Conservation (phyloP, 2,888 invertebrate genomes). For the Linyphia triangularis region DNA sequence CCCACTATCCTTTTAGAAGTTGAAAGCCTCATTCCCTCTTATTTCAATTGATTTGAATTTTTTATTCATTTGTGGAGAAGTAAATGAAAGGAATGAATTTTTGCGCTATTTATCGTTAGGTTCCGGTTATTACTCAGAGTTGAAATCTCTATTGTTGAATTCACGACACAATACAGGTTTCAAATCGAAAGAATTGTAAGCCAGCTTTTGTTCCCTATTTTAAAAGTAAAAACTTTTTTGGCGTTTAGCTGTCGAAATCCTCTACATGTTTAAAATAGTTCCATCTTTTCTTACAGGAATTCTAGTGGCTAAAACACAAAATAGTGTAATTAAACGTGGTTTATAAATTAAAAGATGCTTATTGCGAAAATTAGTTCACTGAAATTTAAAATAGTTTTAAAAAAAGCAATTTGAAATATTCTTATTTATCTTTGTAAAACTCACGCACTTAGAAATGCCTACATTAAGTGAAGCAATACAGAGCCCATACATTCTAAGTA, state of each 20-base stretch:
- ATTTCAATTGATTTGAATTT: not conserved
- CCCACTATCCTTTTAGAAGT: not conserved
- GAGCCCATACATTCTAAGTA: too few relatives aligned
- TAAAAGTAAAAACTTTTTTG: not conserved
- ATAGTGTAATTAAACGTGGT: too few relatives aligned
- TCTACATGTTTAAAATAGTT: not conserved
- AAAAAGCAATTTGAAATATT: too few relatives aligned
- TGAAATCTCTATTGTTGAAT: not conserved
- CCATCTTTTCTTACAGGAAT: too few relatives aligned
- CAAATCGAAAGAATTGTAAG: not conserved
- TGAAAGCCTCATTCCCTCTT: not conserved
- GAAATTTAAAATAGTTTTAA: too few relatives aligned
- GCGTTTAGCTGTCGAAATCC: not conserved
- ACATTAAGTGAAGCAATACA: too few relatives aligned
- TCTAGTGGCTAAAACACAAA: too few relatives aligned
- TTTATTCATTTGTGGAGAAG: not conserved
- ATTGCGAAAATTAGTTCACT: too few relatives aligned
- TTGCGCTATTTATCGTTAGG: not conserved
- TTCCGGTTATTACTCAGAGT: not conserved
- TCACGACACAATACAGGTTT: not conserved
- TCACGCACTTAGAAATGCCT: too few relatives aligned
- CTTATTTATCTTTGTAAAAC: too few relatives aligned
- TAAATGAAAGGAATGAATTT: not conserved
- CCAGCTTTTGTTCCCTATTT: not conserved
- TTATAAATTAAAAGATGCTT: too few relatives aligned